Conservation (phyloP, 2,888 invertebrate species). For the Ectemnius cavifrons region DNA sequence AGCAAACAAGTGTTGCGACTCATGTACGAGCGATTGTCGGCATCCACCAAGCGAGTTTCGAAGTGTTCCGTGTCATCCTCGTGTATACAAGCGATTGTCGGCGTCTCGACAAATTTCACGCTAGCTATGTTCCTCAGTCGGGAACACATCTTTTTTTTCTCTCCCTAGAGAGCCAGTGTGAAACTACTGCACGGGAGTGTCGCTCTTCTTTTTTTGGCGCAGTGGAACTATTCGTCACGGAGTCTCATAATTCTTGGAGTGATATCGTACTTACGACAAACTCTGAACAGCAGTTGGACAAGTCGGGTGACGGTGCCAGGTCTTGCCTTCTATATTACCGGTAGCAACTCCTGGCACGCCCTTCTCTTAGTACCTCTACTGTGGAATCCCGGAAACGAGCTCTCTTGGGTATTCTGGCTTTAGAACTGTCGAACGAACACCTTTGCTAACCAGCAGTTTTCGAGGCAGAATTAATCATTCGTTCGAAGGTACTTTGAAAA, state of each 20-base stretch:
- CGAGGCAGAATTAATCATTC: slow-evolving; percentile 11
- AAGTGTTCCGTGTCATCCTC: slow-evolving; percentile 12
- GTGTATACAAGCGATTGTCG: not conserved
- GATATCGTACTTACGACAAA: slow-evolving; percentile 48
- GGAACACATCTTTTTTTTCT: not conserved
- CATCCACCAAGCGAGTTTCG: not conserved
- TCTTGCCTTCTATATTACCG: slow-evolving; percentile 54
- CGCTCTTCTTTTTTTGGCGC: not conserved
- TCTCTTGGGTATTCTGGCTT: slow-evolving; percentile 68
- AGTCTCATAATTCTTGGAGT: slow-evolving; percentile 52
- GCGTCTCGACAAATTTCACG: not conserved
- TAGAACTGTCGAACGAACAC: slow-evolving; percentile 73
- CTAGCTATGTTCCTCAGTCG: not conserved
- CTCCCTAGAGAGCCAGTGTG: too few species aligned
- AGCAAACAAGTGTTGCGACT: slow-evolving; percentile 16
- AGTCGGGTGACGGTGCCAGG: slow-evolving; percentile 39
- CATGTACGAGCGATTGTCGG: not conserved
- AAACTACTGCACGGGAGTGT: too few species aligned
- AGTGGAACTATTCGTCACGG: slow-evolving; percentile 39
- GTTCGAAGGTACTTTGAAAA: too few species aligned
- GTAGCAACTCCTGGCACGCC: slow-evolving; percentile 42
- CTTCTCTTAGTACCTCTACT: slow-evolving; percentile 43
- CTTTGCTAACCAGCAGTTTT: slow-evolving; percentile 70
- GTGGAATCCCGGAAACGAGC: slow-evolving; percentile 47
- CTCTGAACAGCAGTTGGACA: slow-evolving; percentile 58